Percentiles rank a stretch among this genome's conserved stretches.
Evolutionary conservation across 2,797 vertebrate genomes (phyloP).

Genomic region (Chiloscyllium punctatum): DNA sequence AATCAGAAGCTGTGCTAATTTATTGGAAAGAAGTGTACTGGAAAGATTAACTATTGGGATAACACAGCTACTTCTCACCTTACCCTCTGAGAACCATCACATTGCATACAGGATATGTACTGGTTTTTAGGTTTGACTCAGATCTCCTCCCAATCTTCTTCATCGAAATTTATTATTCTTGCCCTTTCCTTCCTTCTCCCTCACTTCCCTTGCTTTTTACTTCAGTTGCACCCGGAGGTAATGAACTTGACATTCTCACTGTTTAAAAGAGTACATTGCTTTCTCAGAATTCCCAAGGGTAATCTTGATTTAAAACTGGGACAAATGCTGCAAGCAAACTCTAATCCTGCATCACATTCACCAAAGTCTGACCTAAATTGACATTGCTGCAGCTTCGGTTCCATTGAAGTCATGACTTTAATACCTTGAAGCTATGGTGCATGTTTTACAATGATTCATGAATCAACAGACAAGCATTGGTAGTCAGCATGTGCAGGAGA

Average conservation of each 20-base stretch:
- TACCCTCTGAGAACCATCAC: background rate
- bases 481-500: background rate
- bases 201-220: background rate
- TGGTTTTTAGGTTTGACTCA: too few relatives aligned
- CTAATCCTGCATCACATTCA: background rate
- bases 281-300: background rate
- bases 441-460: background rate
- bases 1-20: background rate
- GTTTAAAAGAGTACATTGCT: background rate
- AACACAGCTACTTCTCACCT: background rate
- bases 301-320: too few relatives aligned
- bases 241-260: background rate
- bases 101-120: too few relatives aligned
- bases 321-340: too few relatives aligned
- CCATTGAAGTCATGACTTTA: background rate
- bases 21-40: background rate
- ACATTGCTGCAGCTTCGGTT: too few relatives aligned
- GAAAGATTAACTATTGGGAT: background rate
- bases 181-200: background rate
- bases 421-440: background rate
- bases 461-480: background rate
- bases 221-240: background rate
- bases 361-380: too few relatives aligned
- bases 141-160: too few relatives aligned
- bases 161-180: too few relatives aligned